Percentiles rank a stretch among this genome's conserved stretches.
Conservation (phyloP, 2,113 vertebrate genomes). For the Mastomys coucha region DNA sequence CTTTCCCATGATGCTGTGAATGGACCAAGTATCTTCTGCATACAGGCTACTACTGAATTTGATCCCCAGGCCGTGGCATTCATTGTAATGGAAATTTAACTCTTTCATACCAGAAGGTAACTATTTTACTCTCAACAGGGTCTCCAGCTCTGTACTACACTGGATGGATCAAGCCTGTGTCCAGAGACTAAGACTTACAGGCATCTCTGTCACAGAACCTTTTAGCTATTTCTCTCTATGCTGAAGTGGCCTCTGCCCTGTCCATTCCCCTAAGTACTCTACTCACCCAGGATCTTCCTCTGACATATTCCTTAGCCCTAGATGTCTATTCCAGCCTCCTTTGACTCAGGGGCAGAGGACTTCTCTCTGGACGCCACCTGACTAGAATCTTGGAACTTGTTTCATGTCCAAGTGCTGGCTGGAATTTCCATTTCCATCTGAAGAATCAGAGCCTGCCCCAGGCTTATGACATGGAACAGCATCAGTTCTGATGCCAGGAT, state of each 20-base stretch:
- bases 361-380: not conserved
- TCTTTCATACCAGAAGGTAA: not conserved
- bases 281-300: too few species aligned
- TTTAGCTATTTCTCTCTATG: not conserved
- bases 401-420: not conserved
- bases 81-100: too few species aligned
- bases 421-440: not conserved
- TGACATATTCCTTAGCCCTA: not conserved
- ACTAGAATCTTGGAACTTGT: not conserved
- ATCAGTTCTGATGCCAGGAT: not conserved
- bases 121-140: too few species aligned
- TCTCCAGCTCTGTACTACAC: not conserved
- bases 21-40: not conserved
- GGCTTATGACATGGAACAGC: not conserved
- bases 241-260: too few species aligned
- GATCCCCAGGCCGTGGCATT: fast-evolving
- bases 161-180: not conserved
- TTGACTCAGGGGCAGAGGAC: not conserved
- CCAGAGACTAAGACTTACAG: not conserved
- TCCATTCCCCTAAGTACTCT: not conserved
- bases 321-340: not conserved
- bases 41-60: not conserved
- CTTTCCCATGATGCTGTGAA: too few species aligned
- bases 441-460: not conserved
- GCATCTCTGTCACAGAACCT: not conserved